phyloP scores from a whole-genome alignment of 2,113 vertebrate species.

The Recurvirostra avosetta region DNA sequence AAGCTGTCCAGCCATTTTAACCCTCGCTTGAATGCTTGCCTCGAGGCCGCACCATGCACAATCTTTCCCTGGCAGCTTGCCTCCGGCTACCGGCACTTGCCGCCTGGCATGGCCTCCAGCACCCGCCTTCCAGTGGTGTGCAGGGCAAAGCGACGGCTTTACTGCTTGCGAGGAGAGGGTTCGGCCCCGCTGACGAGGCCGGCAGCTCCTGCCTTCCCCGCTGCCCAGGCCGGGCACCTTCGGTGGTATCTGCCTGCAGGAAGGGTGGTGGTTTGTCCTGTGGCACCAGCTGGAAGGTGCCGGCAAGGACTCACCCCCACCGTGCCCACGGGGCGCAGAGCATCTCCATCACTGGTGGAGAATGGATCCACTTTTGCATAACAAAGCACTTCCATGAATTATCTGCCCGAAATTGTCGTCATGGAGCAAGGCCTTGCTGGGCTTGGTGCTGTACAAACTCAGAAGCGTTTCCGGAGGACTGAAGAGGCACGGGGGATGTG shows the following conservation, averaged over 20 bases:
- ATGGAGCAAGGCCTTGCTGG: background rate
- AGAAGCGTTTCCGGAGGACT: background rate
- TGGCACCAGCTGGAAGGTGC: accelerated
- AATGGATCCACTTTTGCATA: background rate
- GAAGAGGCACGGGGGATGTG: background rate
- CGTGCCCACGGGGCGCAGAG: background rate
- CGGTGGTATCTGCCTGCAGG: background rate
- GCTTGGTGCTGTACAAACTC: background rate
- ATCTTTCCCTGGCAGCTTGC: background rate
- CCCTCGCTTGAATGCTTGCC: background rate
- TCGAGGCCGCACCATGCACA: background rate
- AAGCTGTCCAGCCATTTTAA: constrained; percentile 1
- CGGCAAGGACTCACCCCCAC: accelerated
- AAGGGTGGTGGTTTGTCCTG: background rate
- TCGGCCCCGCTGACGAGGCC: accelerated
- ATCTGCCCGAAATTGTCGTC: background rate
- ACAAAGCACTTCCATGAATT: background rate
- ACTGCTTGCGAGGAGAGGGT: background rate
- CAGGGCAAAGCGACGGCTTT: background rate
- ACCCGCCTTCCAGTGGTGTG: accelerated
- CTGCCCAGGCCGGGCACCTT: background rate
- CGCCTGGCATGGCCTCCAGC: accelerated
- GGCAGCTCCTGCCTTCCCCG: background rate
- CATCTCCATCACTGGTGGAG: background rate
- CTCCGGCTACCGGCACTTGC: background rate